Evolutionary conservation across 2,888 invertebrate genomes (phyloP), one percentile per base, ranked within the genome.

Genomic region (Machimus atricapillus): DNA sequence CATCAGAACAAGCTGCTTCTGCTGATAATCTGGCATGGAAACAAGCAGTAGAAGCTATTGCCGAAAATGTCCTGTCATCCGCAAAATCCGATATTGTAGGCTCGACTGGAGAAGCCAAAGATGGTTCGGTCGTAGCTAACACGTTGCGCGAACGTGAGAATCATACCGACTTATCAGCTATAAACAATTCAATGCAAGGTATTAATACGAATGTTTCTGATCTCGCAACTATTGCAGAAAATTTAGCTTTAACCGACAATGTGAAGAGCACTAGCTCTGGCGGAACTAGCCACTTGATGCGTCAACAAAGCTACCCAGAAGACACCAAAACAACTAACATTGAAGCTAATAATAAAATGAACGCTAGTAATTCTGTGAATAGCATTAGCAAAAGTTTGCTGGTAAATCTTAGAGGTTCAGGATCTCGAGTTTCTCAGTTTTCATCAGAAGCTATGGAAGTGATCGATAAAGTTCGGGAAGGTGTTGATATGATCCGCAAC

Each of bases 1-100:
- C 97, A 16, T 98, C 98, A 1, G 98, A 98, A 91, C 98, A 98
- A 93, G 98, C 98, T 12, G 97, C 98, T 0, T 98, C 98, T 0
- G 98, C 98, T 0, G 98, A 98, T 92, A 98, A 98, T 93, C 94
- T 98, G 88, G 95, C 96, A 73, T 96, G 96, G 88, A 96, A 96
- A 93, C 95, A 97, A 93, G 97, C 98, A 2, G 96, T 97, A 14
- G 97, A 98, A 92, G 97, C 97, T 85, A 96, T 98, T 90, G 96
- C 97, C 3, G 97, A 98, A 93, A 96, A 95, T 91, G 96, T 97
- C 66, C 93, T 97, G 89, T 95, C 95, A 76, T 94, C 96, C 82
- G 96, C 95, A 23, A 94, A 95, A 89, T 95, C 95, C 5, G 96
- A 96, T 91, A 95, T 96, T 81, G 94, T 95, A 93, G 92, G 66